Evolutionary conservation across 2,113 vertebrate species (phyloP).

Genomic region (Apodemus sylvaticus): DNA sequence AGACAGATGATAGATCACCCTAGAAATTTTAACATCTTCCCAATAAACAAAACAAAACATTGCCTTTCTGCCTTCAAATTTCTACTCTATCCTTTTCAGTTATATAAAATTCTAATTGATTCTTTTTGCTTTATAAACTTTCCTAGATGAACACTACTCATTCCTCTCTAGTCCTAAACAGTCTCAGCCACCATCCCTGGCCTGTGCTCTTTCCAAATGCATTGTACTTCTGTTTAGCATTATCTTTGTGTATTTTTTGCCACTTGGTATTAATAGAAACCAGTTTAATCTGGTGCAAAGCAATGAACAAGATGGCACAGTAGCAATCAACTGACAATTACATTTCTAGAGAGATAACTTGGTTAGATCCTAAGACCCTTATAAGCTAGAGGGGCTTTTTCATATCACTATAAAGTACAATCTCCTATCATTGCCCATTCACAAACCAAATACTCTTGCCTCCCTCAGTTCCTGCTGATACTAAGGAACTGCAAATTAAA

Average conservation of each 20-base stretch:
- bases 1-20: not conserved
- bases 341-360: constrained; percentile 29
- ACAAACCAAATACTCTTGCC: not conserved
- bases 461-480: not conserved
- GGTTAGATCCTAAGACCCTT: constrained; percentile 16
- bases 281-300: constrained; percentile 29
- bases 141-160: not conserved
- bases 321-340: constrained; percentile 36
- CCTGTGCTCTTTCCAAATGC: constrained; percentile 19
- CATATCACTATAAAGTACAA: constrained; percentile 39
- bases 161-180: not conserved
- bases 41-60: not conserved
- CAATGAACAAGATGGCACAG: constrained; percentile 49
- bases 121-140: constrained; percentile 34
- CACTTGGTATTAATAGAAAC: constrained; percentile 40
- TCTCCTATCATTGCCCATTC: constrained; percentile 18
- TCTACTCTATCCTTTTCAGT: not conserved
- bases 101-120: constrained; percentile 41
- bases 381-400: constrained; percentile 28
- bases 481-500: not conserved
- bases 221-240: not conserved
- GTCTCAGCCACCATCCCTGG: not conserved
- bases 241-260: constrained; percentile 31
- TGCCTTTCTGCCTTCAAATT: not conserved
- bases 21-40: constrained; percentile 6